phyloP scores from a whole-genome alignment of 2,888 invertebrate species.

The Nudaria mundana region DNA sequence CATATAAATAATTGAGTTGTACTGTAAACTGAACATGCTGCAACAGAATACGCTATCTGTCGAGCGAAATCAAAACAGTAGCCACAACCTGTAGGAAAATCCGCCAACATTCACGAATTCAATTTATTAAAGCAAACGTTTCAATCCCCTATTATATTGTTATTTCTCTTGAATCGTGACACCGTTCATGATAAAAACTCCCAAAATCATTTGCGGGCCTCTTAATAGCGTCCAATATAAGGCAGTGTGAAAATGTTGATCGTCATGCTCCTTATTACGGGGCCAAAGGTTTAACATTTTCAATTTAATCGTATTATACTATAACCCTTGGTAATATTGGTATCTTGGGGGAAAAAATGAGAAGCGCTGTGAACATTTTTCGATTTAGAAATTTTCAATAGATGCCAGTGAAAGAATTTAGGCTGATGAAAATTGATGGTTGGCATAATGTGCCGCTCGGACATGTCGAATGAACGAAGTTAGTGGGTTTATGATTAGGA shows the following conservation, averaged over 20 bases:
- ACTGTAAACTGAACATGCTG: no score
- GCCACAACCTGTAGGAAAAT: constrained; percentile 6
- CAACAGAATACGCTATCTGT: no score
- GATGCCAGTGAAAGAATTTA: constrained; percentile 31
- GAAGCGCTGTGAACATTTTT: constrained; percentile 25
- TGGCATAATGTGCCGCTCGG: constrained; percentile 12
- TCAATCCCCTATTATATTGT: constrained; percentile 35
- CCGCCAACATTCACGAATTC: constrained; percentile 16
- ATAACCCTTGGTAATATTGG: constrained; percentile 63
- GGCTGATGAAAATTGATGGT: constrained; percentile 32
- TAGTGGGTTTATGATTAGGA: not conserved
- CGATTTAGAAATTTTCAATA: constrained; percentile 36
- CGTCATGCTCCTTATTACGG: constrained; percentile 76
- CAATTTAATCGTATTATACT: constrained; percentile 72
- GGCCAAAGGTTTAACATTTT: constrained; percentile 60
- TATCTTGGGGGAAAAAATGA: constrained; percentile 40
- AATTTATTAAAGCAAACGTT: constrained; percentile 32
- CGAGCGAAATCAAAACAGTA: constrained; percentile 7
- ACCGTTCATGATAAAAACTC: constrained; percentile 37
- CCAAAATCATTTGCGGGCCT: constrained; percentile 44
- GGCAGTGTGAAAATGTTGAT: constrained; percentile 61
- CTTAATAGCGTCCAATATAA: constrained; percentile 61
- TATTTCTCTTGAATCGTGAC: constrained; percentile 38
- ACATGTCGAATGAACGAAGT: constrained; percentile 12
- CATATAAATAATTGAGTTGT: no score